Base-by-base conservation (phyloP, 2,888 invertebrate species). In the Clitarchus hookeri region DNA sequence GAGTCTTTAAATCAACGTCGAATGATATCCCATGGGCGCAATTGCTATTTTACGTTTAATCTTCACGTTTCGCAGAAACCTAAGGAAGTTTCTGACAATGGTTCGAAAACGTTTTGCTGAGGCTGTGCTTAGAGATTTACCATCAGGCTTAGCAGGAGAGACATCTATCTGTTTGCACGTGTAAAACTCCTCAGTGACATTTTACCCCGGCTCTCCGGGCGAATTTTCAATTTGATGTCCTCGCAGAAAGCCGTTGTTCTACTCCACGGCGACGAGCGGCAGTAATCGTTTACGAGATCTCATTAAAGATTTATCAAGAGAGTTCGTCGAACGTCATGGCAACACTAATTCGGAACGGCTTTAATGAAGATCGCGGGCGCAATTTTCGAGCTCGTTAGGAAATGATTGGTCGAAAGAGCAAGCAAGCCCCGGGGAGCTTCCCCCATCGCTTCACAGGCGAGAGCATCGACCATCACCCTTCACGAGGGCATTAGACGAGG, bases 251-350 rank as follows among this genome's bases (percentile, higher is more conserved):
- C 65, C 65, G 65, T 65, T 65, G 65, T 65, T 65, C 65, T 65
- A 65, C 65, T 6, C 65, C 23, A 23, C 16, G 65, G 65, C 65
- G 16, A 65, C 65, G 65, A 65, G 65, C 65, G 65, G 65, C 65
- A 65, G 65, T 65, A 65, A 65, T 65, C 65, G 65, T 65, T 65
- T 23, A 65, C 65, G 23, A 65, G 65, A 65, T 65, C 65, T 65
- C 65, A 65, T 65, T 65, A 65, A 65, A 65, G 65, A 65, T 65
- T 65, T 65, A 65, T 65, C 65, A 65, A 65, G 65, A 65, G 65
- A 65, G 65, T 65, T 65, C 65, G 65, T 65, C 65, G 65, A 65
- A 65, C 65, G 65, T 65, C 65, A 23, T 23, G 65, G 65, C 65
- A 65, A 65, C 65, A 65, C 65, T 65, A 65, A 65, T 65, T 65